phyloP scores from a whole-genome alignment of 2,888 invertebrate genomes.

The Mesorhabditis spiculigera region DNA sequence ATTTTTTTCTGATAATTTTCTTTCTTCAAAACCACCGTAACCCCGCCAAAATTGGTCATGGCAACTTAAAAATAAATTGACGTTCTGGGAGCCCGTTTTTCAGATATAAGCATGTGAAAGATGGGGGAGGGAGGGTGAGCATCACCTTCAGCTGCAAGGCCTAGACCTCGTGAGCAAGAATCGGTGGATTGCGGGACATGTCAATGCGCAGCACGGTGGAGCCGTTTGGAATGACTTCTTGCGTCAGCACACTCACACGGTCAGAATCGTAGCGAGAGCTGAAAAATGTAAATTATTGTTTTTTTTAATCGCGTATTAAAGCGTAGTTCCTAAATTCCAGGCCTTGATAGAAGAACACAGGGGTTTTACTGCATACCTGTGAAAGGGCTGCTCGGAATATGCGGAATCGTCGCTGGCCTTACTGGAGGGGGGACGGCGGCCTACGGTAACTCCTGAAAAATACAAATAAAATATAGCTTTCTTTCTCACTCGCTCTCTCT shows the following conservation, averaged over 20 bases:
- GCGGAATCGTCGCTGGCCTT: constrained; percentile 48
- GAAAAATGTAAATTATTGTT: background rate
- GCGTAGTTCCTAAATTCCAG: too few species aligned
- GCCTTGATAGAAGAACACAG: too few species aligned
- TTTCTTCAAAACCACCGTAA: too few species aligned
- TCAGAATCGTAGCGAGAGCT: constrained; percentile 4
- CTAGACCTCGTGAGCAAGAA: constrained; percentile 6
- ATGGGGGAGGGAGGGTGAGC: too few species aligned
- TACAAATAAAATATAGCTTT: background rate
- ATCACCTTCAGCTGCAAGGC: background rate
- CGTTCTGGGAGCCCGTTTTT: too few species aligned
- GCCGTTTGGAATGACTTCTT: constrained; percentile 31
- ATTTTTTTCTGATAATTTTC: too few species aligned
- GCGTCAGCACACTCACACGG: constrained; percentile 26
- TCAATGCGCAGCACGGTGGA: constrained; percentile 42
- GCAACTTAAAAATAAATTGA: too few species aligned
- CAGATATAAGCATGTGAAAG: too few species aligned
- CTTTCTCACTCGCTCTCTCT: background rate
- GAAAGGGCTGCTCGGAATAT: constrained; percentile 30
- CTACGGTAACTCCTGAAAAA: constrained; percentile 18
- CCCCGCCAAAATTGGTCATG: too few species aligned
- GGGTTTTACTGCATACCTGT: background rate
- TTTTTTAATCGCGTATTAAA: too few species aligned
- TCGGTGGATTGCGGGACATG: background rate
- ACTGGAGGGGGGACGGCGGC: constrained; percentile 29